Evolutionary conservation across 2,113 vertebrate species (phyloP).

Genomic region (Lepisosteus osseus): DNA sequence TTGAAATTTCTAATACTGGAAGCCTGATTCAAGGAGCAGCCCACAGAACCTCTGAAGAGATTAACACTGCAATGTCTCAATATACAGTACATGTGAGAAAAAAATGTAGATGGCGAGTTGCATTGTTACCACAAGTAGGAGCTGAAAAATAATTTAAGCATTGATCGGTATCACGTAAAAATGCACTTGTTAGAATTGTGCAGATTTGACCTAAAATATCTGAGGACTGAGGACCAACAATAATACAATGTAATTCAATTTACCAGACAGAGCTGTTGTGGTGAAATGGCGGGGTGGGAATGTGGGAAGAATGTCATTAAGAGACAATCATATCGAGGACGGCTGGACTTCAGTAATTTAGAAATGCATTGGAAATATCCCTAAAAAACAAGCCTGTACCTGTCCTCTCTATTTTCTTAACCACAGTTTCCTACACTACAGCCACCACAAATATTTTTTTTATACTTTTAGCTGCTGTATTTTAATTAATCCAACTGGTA

Average conservation of each 20-base stretch:
- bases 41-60: background rate
- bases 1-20: background rate
- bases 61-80: too few relatives aligned
- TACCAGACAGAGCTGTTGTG: background rate
- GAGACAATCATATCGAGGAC: background rate
- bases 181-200: too few relatives aligned
- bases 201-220: too few relatives aligned
- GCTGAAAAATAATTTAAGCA: too few relatives aligned
- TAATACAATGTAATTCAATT: background rate
- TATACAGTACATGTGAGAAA: background rate
- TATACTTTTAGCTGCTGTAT: background rate
- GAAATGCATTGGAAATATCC: background rate
- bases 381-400: background rate
- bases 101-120: background rate
- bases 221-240: too few relatives aligned
- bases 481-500: background rate
- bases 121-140: too few relatives aligned
- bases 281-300: background rate
- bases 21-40: background rate
- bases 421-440: background rate
- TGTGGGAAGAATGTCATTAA: background rate
- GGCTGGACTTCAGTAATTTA: constrained; percentile 15
- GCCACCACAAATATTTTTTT: background rate
- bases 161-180: too few relatives aligned
- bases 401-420: background rate